These are phyloP conservation scores for Lytechinus variegatus DNA, from an alignment of 35 echinoderm and acorn worm genomes.

Conservation along the genomic window DNA sequence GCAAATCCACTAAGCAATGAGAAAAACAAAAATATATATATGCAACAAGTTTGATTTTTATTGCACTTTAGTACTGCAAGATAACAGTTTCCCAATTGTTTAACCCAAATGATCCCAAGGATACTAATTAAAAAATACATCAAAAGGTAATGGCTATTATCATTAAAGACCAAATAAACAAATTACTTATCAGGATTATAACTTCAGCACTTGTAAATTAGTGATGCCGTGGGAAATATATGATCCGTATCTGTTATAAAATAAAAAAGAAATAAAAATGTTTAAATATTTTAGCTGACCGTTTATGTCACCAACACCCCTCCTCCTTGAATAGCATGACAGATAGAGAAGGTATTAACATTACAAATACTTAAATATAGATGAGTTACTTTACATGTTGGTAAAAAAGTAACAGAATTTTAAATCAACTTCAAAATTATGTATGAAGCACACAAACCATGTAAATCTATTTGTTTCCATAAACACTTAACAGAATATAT, in stretches of 20 bases:
- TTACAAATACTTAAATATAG: background rate
- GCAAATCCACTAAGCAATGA: no score
- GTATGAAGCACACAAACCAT: background rate
- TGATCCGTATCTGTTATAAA: no score
- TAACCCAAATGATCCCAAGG: background rate
- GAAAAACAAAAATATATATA: background rate
- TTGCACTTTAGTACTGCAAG: conserved; percentile 2
- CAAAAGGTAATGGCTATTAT: background rate
- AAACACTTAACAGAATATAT: no score
- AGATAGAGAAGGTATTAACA: background rate
- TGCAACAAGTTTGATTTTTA: background rate
- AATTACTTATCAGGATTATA: background rate
- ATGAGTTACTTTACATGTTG: background rate
- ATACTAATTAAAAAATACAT: background rate
- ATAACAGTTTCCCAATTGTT: background rate
- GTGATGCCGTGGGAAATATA: no score
- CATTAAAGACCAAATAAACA: background rate
- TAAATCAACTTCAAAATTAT: background rate
- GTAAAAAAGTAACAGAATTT: background rate
- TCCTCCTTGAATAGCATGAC: no score
- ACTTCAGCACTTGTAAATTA: background rate
- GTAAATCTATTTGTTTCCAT: no score
- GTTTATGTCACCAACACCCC: no score
- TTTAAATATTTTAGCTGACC: no score
- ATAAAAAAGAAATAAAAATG: no score